Evolutionary conservation across 2,888 invertebrate species (phyloP), one percentile per base, ranked within the genome.

Genomic region (Lydus trimaculatus): DNA sequence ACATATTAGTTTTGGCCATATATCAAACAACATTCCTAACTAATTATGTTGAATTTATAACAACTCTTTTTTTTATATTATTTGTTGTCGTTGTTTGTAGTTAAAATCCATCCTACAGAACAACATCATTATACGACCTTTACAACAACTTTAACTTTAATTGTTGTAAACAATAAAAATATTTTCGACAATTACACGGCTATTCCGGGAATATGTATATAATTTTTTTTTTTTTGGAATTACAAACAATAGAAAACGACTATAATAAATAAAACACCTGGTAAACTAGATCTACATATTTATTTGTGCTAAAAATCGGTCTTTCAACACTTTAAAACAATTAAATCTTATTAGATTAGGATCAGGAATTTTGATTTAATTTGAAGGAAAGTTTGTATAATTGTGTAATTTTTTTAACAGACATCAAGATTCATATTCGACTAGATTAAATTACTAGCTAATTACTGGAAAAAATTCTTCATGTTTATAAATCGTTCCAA

Each of bases 1-100:
- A 25, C 25, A 56, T 25, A 56, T 56, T 56, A 56, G 43, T 13
- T 56, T 56, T 28, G 23, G 56, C 23, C 56, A 56, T 56, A 25
- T 63, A 68, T 72, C 69, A 74, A 68, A 74, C 70, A 68, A 59
- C 70, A 66, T 63, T 66, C 68, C 65, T 61, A 36, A 65, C 68
- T 72, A 71, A 73, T 73, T 73, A 73, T 43, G 52, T 60, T 43
- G 48, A 61, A 61, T 63, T 63, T 61, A 31, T 56, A 61, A 56
- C 56, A 56, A 58, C 36, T 56, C 17, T 61, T 52, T 61, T 36
- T 52, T 48, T 43, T 17, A 17, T 43, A 43, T 17, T 13, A 36
- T 36, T 36, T 31, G 56, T 13, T 36, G 17, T 60, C 17, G 17
- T 33, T 25, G 28, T 17, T n/a, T 60, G 11, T 33, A 13, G 61